These are phyloP conservation scores for Globodera rostochiensis DNA, from an alignment of 1,140 invertebrate genomes.

Conservation along the genomic window DNA sequence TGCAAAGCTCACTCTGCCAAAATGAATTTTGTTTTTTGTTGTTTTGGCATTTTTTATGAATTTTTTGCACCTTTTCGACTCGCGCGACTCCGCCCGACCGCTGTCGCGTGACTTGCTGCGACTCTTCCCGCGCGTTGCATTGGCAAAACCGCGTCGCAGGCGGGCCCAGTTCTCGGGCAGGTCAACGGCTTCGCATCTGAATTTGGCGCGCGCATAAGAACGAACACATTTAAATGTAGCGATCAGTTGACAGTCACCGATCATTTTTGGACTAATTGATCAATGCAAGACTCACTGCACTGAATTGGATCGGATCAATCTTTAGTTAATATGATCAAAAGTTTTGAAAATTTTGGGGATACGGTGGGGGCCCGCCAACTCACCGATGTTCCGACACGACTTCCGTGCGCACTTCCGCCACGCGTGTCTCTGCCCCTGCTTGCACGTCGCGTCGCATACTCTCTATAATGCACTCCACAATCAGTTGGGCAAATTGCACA, in stretches of 20 bases:
- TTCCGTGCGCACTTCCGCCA: constrained; percentile 54
- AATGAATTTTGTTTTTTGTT: background rate
- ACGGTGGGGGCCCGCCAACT: background rate
- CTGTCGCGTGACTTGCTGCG: constrained; percentile 1
- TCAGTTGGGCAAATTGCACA: constrained; percentile 6
- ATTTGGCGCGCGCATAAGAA: background rate
- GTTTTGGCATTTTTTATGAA: constrained; percentile 8
- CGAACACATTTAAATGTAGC: background rate
- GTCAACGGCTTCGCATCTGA: constrained; percentile 44
- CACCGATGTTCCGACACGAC: constrained; percentile 35
- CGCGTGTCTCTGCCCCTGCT: constrained; percentile 3
- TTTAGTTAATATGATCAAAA: too few relatives aligned
- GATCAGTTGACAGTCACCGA: background rate
- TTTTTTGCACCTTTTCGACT: constrained; percentile 9
- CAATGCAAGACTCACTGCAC: background rate
- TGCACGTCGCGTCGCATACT: background rate
- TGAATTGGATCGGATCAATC: too few relatives aligned
- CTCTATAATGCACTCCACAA: constrained; percentile 14
- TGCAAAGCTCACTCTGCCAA: constrained; percentile 60
- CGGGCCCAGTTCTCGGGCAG: constrained; percentile 33
- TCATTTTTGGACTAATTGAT: background rate
- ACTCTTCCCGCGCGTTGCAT: constrained; percentile 43
- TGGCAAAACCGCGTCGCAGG: constrained; percentile 39
- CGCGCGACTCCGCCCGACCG: constrained; percentile 3
- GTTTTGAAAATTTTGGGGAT: too few relatives aligned